Conservation (phyloP, 2,113 vertebrate species). For the Mobula hypostoma region DNA sequence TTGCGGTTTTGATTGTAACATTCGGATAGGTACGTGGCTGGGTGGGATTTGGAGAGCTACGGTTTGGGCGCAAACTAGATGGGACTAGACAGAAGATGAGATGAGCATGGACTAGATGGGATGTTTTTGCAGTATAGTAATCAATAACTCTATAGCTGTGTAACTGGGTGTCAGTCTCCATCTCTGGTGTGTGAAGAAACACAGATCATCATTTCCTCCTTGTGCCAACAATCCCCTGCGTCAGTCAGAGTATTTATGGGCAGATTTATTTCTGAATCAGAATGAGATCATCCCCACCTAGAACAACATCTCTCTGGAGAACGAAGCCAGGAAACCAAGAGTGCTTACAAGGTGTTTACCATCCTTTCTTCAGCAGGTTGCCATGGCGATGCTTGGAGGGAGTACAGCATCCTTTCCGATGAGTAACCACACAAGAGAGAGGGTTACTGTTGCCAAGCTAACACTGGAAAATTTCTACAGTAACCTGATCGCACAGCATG, state of each 20-base stretch:
- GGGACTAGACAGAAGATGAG: too few relatives aligned
- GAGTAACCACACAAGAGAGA: slow-evolving; percentile 97
- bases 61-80: too few relatives aligned
- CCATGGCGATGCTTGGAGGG: slow-evolving; percentile 92
- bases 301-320: background rate
- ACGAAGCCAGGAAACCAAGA: too few relatives aligned
- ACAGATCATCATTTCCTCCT: too few relatives aligned
- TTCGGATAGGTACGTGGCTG: too few relatives aligned
- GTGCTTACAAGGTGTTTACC: slow-evolving; percentile 36
- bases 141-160: too few relatives aligned
- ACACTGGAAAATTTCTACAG: slow-evolving; percentile 98
- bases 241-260: background rate
- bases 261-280: background rate
- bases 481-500: slow-evolving; percentile 92
- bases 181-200: too few relatives aligned
- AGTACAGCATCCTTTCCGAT: slow-evolving; percentile 81
- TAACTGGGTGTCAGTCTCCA: background rate
- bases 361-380: slow-evolving; percentile 59
- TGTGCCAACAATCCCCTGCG: background rate
- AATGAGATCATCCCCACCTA: too few relatives aligned
- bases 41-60: too few relatives aligned
- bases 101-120: too few relatives aligned
- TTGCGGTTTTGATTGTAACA: too few relatives aligned
- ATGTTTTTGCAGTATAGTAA: too few relatives aligned
- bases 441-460: slow-evolving; percentile 95